phyloP scores from a whole-genome alignment of 2,888 invertebrate species.

The Galerucella pusilla region DNA sequence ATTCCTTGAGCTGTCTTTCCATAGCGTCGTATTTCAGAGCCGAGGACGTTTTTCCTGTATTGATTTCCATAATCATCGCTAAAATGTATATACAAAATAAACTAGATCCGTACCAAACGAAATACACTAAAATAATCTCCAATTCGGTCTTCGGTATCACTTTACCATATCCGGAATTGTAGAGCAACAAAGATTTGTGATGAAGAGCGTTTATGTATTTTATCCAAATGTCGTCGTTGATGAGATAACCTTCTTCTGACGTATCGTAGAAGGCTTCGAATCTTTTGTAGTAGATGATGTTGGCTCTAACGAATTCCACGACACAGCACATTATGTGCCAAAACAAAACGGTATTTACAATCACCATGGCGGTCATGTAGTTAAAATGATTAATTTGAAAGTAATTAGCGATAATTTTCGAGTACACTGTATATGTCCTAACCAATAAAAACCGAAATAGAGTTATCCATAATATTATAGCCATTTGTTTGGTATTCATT shows the following conservation, averaged over 20 bases:
- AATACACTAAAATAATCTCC: slow-evolving; percentile 49
- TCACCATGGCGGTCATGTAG: slow-evolving; percentile 51
- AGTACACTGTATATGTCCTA: slow-evolving; percentile 44
- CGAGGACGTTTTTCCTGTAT: slow-evolving; percentile 62
- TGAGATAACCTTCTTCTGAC: background rate
- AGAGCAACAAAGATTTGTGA: slow-evolving; percentile 50
- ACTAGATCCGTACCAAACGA: slow-evolving; percentile 55
- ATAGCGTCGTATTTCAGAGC: slow-evolving; percentile 67
- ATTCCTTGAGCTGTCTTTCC: slow-evolving; percentile 69
- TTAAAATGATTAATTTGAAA: slow-evolving; percentile 52
- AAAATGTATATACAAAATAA: slow-evolving; percentile 49
- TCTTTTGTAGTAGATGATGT: slow-evolving; percentile 31
- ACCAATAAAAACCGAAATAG: slow-evolving; percentile 43
- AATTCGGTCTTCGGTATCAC: slow-evolving; percentile 45
- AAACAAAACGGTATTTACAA: slow-evolving; percentile 51
- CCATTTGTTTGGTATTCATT: slow-evolving; percentile 13
- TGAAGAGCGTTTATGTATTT: slow-evolving; percentile 50
- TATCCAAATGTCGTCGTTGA: slow-evolving; percentile 29
- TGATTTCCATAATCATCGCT: slow-evolving; percentile 60
- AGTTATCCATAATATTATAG: slow-evolving; percentile 36
- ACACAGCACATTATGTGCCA: slow-evolving; percentile 53
- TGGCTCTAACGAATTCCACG: slow-evolving; percentile 45
- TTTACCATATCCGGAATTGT: slow-evolving; percentile 53
- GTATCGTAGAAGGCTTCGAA: slow-evolving; percentile 22
- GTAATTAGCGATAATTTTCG: slow-evolving; percentile 48